A percentile compares a stretch with the other conserved stretches of the same genome.
Evolutionary conservation across 1,140 invertebrate genomes (phyloP).

Genomic region (Sycophila sp.): DNA sequence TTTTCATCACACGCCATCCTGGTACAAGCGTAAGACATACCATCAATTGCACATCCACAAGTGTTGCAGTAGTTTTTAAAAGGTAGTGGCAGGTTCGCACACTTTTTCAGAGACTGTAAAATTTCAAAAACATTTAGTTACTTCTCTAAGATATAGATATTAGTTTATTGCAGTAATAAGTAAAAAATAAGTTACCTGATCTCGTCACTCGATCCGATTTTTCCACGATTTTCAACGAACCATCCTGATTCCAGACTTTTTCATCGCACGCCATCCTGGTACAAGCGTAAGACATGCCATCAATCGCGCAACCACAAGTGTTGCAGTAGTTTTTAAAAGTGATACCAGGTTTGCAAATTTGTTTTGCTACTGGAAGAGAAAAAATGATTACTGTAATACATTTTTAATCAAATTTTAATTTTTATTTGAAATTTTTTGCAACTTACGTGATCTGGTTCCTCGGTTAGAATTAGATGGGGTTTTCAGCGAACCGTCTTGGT

Average conservation of each 20-base stretch:
- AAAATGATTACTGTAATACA: no score
- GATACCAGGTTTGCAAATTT: neutral
- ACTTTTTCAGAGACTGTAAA: neutral
- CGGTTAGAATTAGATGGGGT: no score
- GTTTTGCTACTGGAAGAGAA: no score
- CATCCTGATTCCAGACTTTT: neutral
- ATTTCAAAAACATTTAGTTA: no score
- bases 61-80: conserved; percentile 9
- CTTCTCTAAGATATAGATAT: no score
- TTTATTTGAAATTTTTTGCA: no score
- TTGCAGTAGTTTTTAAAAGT: conserved; percentile 14
- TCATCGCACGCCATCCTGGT: neutral
- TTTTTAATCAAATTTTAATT: no score
- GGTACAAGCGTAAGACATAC: neutral
- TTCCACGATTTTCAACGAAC: neutral
- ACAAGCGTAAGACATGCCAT: neutral
- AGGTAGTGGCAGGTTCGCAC: neutral
- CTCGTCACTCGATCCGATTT: no score
- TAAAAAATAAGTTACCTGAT: no score
- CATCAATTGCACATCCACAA: neutral
- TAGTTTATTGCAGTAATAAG: no score
- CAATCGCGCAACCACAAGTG: neutral
- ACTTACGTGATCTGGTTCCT: no score
- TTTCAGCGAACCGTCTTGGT: neutral
- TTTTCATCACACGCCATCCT: neutral